phyloP scores from a whole-genome alignment of 2,888 invertebrate genomes.

The Chrysodeixis includens region DNA sequence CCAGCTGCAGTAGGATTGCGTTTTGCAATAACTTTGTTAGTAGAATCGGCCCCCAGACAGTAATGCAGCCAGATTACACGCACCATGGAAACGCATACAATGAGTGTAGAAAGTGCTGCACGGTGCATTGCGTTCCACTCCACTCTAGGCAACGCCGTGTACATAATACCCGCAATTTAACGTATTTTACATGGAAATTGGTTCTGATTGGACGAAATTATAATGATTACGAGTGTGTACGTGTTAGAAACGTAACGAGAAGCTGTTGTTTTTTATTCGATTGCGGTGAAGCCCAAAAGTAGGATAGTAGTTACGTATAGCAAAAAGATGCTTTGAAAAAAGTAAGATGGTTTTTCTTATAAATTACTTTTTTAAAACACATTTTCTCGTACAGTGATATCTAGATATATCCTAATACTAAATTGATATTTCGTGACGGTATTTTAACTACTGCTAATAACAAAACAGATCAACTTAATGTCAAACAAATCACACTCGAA shows the following conservation, averaged over 20 bases:
- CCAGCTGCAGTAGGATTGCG: conserved; percentile 2
- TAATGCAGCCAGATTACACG: conserved; percentile 74
- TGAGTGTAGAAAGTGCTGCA: conserved; percentile 55
- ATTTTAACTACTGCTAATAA: too few relatives aligned
- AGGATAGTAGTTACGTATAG: too few relatives aligned
- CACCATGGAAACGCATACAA: conserved; percentile 65
- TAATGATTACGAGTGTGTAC: conserved; percentile 4
- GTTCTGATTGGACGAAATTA: conserved; percentile 11
- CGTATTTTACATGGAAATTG: conserved; percentile 5
- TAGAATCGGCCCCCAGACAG: conserved; percentile 52
- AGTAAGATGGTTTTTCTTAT: too few relatives aligned
- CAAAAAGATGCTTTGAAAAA: too few relatives aligned
- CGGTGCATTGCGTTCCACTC: conserved; percentile 17
- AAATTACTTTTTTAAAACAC: too few relatives aligned
- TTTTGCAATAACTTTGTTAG: conserved; percentile 24
- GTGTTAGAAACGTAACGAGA: neutral
- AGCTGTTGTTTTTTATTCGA: neutral
- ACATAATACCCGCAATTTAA: conserved; percentile 13
- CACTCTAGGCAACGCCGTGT: conserved; percentile 16
- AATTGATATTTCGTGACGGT: too few relatives aligned
- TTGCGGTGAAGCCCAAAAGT: too few relatives aligned
- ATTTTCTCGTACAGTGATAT: too few relatives aligned
- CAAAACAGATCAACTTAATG: neutral
- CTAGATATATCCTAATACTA: too few relatives aligned
- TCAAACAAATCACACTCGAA: neutral